These are phyloP conservation scores for Branchinecta sandiegonensis DNA, from an alignment of 2,888 invertebrate genomes.

Conservation along the genomic window DNA sequence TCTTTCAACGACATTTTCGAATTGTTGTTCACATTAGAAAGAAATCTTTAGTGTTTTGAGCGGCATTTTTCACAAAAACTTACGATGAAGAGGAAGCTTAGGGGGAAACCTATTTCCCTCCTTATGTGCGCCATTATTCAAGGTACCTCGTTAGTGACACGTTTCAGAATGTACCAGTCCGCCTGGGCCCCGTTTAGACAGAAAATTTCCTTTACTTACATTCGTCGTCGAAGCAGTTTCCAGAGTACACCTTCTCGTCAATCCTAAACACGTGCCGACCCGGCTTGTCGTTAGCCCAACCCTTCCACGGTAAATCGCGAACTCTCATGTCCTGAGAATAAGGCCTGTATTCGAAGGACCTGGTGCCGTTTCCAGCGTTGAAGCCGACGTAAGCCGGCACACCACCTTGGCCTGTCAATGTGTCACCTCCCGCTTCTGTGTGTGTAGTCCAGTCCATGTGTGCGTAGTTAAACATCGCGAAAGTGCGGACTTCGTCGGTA, in stretches of 20 bases:
- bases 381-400: constrained; percentile 81
- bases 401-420: constrained; percentile 70
- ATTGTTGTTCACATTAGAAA: too few relatives aligned
- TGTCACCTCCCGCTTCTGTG: constrained; percentile 80
- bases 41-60: too few relatives aligned
- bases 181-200: too few relatives aligned
- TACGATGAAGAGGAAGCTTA: too few relatives aligned
- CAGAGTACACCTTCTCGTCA: constrained; percentile 83
- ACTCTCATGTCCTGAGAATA: constrained; percentile 76
- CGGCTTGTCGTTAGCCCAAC: constrained; percentile 71
- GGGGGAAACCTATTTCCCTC: too few relatives aligned
- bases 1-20: too few relatives aligned
- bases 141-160: too few relatives aligned
- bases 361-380: constrained; percentile 88
- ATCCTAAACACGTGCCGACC: constrained; percentile 88
- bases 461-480: constrained; percentile 86
- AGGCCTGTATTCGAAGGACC: constrained; percentile 70
- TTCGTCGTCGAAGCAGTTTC: constrained; percentile 51
- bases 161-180: neutral
- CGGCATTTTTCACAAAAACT: too few relatives aligned
- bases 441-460: constrained; percentile 79
- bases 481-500: constrained; percentile 84
- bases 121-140: too few relatives aligned
- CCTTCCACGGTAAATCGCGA: constrained; percentile 64
- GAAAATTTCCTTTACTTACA: constrained; percentile 28